Base-by-base conservation (phyloP, 2,888 invertebrate genomes). In the Ceraclea dissimilis region DNA sequence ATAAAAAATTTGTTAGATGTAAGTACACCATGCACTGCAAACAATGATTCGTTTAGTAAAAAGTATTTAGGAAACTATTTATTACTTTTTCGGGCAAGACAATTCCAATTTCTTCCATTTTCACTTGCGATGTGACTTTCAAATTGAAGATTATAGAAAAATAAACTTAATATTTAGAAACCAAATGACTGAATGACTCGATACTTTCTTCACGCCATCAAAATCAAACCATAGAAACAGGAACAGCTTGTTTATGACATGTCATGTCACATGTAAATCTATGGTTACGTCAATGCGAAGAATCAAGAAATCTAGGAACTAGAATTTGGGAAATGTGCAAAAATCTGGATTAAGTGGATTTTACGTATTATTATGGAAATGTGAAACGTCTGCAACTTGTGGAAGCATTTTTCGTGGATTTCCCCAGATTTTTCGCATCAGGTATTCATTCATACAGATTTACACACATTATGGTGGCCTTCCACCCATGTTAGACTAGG, bases 61-160 rank as follows among this genome's bases (percentile, higher is more conserved):
- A 6, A 18, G 8, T 18, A 18, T 8, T 19, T 33, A 8, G 53
- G 26, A 10, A 26, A 6, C 10, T 26, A 4, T 26, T 26, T 26
- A 26, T n/a, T 76, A 91, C 91, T 79, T 90, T 91, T 70, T 92
- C 91, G 6, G 86, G 84, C 56, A 89, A 70, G 69, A 85, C 79
- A 63, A 90, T 83, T 60, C 90, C 89, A 66, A 90, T 86, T 76
- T 88, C 90, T 76, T 90, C 90, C 90, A 91, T 90, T 44, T 18
- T 55, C 13, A 39, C 16, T 43, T 20, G 49, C 34, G 16, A 13
- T 16, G 13, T 43, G 13, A 43, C 43, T 43, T 13, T 8, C 4
- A 43, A 8, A 13, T 43, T 46, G 4, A 46, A 39, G 11, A 31
- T 31, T 31, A 8, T 31, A 6, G 31, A 31, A 11, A 6, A 4